phyloP scores from a whole-genome alignment of 1,140 invertebrate genomes.

The Leptopilina boulardi region DNA sequence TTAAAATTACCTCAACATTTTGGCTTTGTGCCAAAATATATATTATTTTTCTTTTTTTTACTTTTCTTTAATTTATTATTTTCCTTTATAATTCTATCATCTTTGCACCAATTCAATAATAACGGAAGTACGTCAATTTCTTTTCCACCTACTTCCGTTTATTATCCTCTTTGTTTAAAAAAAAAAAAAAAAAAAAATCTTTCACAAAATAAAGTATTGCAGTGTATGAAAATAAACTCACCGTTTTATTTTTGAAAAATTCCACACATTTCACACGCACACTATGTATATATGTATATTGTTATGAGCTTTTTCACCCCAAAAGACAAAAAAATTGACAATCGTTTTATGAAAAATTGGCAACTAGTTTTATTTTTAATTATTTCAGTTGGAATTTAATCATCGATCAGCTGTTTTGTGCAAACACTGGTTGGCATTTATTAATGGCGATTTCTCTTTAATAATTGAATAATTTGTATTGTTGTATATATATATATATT shows the following conservation, averaged over 20 bases:
- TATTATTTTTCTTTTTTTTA: background rate
- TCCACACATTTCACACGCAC: background rate
- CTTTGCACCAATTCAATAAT: too few relatives aligned
- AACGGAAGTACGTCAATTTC: background rate
- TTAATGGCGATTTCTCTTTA: background rate
- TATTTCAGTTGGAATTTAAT: background rate
- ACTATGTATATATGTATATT: too few relatives aligned
- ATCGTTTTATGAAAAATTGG: too few relatives aligned
- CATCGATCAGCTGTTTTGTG: constrained; percentile 11
- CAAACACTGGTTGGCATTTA: too few relatives aligned
- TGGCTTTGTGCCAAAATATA: background rate
- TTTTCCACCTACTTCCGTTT: background rate
- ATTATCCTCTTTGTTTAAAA: background rate
- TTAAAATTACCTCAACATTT: background rate
- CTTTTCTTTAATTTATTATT: background rate
- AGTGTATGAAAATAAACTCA: background rate
- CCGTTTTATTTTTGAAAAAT: background rate
- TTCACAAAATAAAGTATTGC: too few relatives aligned
- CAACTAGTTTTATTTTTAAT: background rate
- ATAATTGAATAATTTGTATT: too few relatives aligned
- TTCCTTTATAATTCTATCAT: background rate
- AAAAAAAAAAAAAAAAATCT: background rate
- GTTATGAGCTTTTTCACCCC: too few relatives aligned
- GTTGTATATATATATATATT: too few relatives aligned
- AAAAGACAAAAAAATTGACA: too few relatives aligned